These are phyloP conservation scores for Neotoma lepida DNA, from an alignment of 2,113 vertebrate genomes.

Conservation along the genomic window DNA sequence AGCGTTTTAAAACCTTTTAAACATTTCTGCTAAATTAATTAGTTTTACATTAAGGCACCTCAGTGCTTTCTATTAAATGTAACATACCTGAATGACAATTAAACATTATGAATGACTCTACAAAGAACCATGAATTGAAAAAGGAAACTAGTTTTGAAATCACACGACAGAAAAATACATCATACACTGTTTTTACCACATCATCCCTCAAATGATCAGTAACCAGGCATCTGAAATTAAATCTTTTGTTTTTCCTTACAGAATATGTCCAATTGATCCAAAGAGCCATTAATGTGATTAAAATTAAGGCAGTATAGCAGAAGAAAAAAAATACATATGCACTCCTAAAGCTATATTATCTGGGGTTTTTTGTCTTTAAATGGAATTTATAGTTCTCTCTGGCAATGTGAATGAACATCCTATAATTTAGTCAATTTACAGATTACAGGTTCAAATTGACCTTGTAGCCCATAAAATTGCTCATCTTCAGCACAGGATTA, in stretches of 20 bases:
- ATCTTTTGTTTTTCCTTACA: conserved; percentile 80
- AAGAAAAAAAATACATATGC: conserved; percentile 76
- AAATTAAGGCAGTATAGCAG: conserved; percentile 83
- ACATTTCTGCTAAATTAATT: conserved; percentile 89
- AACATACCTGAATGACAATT: conserved; percentile 88
- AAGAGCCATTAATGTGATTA: conserved; percentile 82
- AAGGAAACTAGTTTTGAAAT: conserved; percentile 80
- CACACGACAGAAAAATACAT: conserved; percentile 73
- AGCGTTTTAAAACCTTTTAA: conserved; percentile 89
- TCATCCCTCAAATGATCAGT: conserved; percentile 63
- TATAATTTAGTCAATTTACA: conserved; percentile 95
- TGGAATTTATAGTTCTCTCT: conserved; percentile 90
- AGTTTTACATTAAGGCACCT: conserved; percentile 86
- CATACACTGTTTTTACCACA: conserved; percentile 69
- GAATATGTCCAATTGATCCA: conserved; percentile 78
- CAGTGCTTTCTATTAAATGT: conserved; percentile 85
- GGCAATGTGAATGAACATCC: conserved; percentile 92
- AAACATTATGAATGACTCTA: conserved; percentile 82
- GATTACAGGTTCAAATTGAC: conserved; percentile 94
- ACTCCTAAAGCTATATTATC: conserved; percentile 88
- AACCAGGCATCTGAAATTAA: conserved; percentile 78
- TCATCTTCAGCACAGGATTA: conserved; percentile 89
- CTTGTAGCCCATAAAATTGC: conserved; percentile 91
- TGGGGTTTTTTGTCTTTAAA: conserved; percentile 86
- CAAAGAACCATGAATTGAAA: conserved; percentile 78